Evolutionary conservation across 2,113 vertebrate genomes (phyloP).

Genomic region (Pelodiscus sinensis): DNA sequence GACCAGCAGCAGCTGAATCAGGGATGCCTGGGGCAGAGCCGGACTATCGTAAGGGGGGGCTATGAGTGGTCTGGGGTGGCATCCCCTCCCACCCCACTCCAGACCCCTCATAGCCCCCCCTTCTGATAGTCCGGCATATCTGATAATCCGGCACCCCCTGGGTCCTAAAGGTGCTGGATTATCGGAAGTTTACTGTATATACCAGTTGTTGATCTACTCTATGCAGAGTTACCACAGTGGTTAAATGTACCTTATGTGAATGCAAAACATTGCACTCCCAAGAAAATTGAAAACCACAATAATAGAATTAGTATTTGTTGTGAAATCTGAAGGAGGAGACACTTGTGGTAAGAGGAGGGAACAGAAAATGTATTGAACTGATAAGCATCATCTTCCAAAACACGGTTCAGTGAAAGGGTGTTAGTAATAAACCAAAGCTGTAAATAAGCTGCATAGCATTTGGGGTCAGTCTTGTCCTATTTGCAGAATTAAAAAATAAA

Average conservation of each 20-base stretch:
- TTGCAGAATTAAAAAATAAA: neutral
- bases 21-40: too few species aligned
- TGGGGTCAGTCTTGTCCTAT: neutral
- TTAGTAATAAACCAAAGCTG: neutral
- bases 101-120: too few species aligned
- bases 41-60: too few species aligned
- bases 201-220: neutral
- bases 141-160: too few species aligned
- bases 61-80: too few species aligned
- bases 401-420: neutral
- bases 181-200: too few species aligned
- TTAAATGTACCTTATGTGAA: neutral
- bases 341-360: neutral
- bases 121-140: too few species aligned
- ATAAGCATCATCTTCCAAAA: neutral
- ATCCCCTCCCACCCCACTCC: too few species aligned
- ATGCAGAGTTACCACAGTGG: constrained; percentile 43
- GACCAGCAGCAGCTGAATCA: too few species aligned
- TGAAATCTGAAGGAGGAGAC: neutral
- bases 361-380: neutral
- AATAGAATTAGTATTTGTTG: neutral
- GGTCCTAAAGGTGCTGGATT: too few species aligned
- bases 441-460: neutral
- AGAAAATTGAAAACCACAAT: neutral
- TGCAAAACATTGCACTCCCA: neutral